phyloP scores from a whole-genome alignment of 2,113 vertebrate genomes.

The Pungitius pungitius region DNA sequence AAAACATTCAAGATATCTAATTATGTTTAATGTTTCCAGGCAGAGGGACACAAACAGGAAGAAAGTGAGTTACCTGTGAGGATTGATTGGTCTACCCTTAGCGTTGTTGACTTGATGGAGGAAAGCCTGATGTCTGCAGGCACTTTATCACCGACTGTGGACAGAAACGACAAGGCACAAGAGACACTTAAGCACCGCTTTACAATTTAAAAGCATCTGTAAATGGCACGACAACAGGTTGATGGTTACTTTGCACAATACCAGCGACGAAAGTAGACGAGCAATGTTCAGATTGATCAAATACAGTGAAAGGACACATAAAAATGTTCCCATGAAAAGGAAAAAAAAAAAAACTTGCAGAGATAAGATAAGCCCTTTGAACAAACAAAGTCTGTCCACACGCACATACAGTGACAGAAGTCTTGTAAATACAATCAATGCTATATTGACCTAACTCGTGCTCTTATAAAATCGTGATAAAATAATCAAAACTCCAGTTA shows the following conservation, averaged over 20 bases:
- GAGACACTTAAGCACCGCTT: slow-evolving; percentile 10
- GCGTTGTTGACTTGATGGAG: slow-evolving; percentile 97
- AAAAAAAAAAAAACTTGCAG: not conserved
- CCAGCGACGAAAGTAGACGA: not conserved
- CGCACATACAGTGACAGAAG: slow-evolving; percentile 8
- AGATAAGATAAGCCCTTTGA: slow-evolving; percentile 4
- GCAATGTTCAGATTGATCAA: not conserved
- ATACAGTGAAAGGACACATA: not conserved
- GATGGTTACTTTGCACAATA: not conserved
- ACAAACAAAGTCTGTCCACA: slow-evolving; percentile 25
- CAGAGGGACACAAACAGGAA: not conserved
- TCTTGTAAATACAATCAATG: not conserved
- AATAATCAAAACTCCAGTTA: slow-evolving; percentile 55
- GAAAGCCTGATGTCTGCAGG: slow-evolving; percentile 97
- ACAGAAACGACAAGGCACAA: slow-evolving; percentile 43
- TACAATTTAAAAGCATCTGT: slow-evolving; percentile 12
- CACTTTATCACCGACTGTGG: slow-evolving; percentile 97
- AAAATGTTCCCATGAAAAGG: not conserved
- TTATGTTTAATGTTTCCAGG: not conserved
- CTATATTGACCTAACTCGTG: slow-evolving; percentile 12
- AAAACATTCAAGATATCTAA: not conserved
- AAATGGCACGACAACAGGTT: slow-evolving; percentile 5
- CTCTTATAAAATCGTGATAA: slow-evolving; percentile 31
- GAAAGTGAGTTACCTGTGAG: slow-evolving; percentile 87
- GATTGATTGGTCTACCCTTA: slow-evolving; percentile 97